Conservation (phyloP, 30 jellyfish, hydroid and myxozoan species). For the Chrysaora quinquecirrha region DNA sequence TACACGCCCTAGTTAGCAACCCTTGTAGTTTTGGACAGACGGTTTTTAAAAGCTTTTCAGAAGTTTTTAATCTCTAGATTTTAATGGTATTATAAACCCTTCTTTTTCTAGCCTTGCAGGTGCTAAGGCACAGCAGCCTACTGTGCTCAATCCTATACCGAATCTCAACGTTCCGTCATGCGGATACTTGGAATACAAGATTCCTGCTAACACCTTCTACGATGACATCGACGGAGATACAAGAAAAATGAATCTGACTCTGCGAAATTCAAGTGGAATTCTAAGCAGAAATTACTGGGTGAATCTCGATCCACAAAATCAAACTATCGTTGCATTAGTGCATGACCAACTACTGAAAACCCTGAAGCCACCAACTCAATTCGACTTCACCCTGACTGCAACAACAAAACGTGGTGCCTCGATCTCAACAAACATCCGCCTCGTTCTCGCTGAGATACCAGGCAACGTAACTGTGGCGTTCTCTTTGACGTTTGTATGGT, state of each 20-base stretch:
- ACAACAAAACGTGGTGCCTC: conserved; percentile 54
- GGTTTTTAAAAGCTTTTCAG: too few relatives aligned
- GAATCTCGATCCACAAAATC: conserved; percentile 21
- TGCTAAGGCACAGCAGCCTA: background rate
- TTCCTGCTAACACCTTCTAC: conserved; percentile 83
- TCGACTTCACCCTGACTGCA: conserved; percentile 32
- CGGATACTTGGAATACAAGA: conserved; percentile 61
- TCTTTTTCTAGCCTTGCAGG: conserved; percentile 1
- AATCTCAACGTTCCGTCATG: conserved; percentile 56
- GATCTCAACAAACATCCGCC: conserved; percentile 17
- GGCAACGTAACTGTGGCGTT: conserved; percentile 29
- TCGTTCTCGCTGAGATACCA: conserved; percentile 16
- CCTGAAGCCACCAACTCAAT: background rate
- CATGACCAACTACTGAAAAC: background rate
- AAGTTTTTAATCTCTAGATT: too few relatives aligned
- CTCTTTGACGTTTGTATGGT: conserved; percentile 36
- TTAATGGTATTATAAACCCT: too few relatives aligned
- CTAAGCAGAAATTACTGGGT: conserved; percentile 37
- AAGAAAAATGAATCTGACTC: conserved; percentile 64
- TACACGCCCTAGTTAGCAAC: too few relatives aligned
- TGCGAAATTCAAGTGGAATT: conserved; percentile 40
- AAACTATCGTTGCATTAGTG: conserved; percentile 39
- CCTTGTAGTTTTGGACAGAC: too few relatives aligned
- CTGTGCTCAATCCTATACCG: conserved; percentile 59
- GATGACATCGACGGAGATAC: conserved; percentile 91